Base-by-base conservation (phyloP, 2,888 invertebrate species). In the Lacanobia wlatinum region DNA sequence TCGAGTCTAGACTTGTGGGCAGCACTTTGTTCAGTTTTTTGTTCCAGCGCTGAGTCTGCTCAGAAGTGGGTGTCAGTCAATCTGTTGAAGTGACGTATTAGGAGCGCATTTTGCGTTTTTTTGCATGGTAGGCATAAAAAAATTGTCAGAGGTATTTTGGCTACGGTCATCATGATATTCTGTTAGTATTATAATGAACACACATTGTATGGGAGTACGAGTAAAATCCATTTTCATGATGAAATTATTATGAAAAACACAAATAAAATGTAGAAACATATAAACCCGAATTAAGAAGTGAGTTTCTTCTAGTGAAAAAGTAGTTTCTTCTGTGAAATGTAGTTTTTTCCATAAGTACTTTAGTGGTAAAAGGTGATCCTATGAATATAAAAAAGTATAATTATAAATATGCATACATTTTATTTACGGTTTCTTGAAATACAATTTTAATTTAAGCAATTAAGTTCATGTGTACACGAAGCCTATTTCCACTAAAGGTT, bases 21-120 rank as follows among this genome's bases (percentile, higher is more conserved):
- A 74, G 65, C 14, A 59, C 62, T 73, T 80, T 53, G 21, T 66
- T 21, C 34, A 66, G 83, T 82, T 82, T 80, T n/a, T 80, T 80
- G 73, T 66, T 34, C 59, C 21, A 40, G 38, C 3, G 53, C 63
- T 70, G 23, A 48, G 21, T 61, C 38, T 46, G 53, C 46, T 46
- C 56, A 78, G 64, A 34, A 34, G 34, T 34, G 34, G 34, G 34
- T 34, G 34, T 34, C 61, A 23, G 48, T 62, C 78, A 78, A 60
- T 82, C 48, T 63, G n/a, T 34, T 56, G 12, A 56, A 78, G 66
- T 59, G n/a, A 14, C 34, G 40, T 56, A 62, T 18, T 52, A 53
- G 23, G 43, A 43, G 40, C 12, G 4, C 48, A 55, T 53, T 62
- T 64, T 28, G 43, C 14, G 23, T 40, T 16, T 76, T 82, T 82